These are phyloP conservation scores for Turritopsis rubra DNA, from an alignment of 30 jellyfish, hydroid and myxozoan species.

Conservation along the genomic window DNA sequence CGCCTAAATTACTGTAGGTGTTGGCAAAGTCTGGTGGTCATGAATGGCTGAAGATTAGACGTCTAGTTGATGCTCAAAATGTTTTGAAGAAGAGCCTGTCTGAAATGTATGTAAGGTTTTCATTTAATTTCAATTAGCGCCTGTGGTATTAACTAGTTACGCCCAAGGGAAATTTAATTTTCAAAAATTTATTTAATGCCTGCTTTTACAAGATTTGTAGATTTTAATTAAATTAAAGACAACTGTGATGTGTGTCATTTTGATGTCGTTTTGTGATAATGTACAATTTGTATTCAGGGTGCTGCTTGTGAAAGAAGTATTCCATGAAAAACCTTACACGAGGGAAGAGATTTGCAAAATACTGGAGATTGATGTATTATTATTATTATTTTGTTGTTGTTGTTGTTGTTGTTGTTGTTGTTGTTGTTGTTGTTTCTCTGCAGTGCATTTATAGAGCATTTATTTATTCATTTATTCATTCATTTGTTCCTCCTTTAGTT, in stretches of 20 bases:
- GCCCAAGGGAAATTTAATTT: too few relatives aligned
- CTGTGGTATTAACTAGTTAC: too few relatives aligned
- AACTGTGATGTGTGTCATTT: not conserved
- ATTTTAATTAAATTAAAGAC: too few relatives aligned
- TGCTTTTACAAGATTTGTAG: too few relatives aligned
- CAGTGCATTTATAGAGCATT: too few relatives aligned
- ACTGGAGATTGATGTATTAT: constrained; percentile 53
- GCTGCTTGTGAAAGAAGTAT: constrained; percentile 39
- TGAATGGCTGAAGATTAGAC: constrained; percentile 59
- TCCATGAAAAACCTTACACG: constrained; percentile 68
- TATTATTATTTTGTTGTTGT: not conserved
- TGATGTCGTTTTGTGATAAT: not conserved
- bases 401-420: not conserved
- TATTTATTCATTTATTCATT: too few relatives aligned
- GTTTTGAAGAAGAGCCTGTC: constrained; percentile 51
- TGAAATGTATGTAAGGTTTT: constrained; percentile 72
- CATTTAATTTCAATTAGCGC: not conserved
- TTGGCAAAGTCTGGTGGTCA: constrained; percentile 39
- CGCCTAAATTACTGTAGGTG: constrained; percentile 26
- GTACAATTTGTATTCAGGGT: constrained; percentile 44
- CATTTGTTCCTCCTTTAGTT: too few relatives aligned
- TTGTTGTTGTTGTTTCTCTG: not conserved
- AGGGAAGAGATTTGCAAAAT: constrained; percentile 62
- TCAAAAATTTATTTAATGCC: too few relatives aligned
- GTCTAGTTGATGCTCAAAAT: constrained; percentile 74